phyloP scores from a whole-genome alignment of 2,113 vertebrate species.

The Sorex fumeus region DNA sequence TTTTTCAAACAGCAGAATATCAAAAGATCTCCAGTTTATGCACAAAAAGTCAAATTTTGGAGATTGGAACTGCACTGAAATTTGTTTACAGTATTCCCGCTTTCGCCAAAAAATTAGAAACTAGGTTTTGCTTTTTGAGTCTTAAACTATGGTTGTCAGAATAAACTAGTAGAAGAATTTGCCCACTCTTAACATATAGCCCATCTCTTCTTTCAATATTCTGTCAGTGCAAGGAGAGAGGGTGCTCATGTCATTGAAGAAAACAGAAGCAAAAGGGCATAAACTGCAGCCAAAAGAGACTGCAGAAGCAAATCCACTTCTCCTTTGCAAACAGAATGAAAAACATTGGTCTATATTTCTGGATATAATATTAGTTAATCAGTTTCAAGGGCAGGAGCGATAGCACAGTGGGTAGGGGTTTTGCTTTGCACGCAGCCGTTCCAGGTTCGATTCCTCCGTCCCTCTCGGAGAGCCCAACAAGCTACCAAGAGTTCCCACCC shows the following conservation, averaged over 20 bases:
- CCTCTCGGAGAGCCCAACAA: no score
- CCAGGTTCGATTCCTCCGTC: no score
- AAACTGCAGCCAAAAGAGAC: slow-evolving; percentile 31
- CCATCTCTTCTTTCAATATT: slow-evolving; percentile 70
- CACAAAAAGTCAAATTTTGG: slow-evolving; percentile 62
- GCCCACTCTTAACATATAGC: slow-evolving; percentile 50
- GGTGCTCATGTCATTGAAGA: slow-evolving; percentile 9
- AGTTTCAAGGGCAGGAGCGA: neutral
- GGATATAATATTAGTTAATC: neutral
- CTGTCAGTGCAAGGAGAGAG: slow-evolving; percentile 56
- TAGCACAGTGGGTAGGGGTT: no score
- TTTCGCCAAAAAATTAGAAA: slow-evolving; percentile 84
- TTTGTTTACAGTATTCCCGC: slow-evolving; percentile 82
- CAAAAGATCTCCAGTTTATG: slow-evolving; percentile 85
- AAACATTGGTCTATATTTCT: neutral
- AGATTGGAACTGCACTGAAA: slow-evolving; percentile 69
- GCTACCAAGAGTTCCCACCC: no score
- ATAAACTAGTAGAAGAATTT: slow-evolving; percentile 74
- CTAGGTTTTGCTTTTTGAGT: slow-evolving; percentile 84
- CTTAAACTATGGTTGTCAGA: slow-evolving; percentile 82
- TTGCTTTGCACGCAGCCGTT: no score
- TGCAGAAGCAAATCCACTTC: neutral
- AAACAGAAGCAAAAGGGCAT: slow-evolving; percentile 38
- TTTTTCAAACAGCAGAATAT: slow-evolving; percentile 81
- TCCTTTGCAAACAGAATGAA: slow-evolving; percentile 34